These are phyloP conservation scores for Chorisops tibialis DNA, from an alignment of 2,888 invertebrate genomes.

Conservation along the genomic window DNA sequence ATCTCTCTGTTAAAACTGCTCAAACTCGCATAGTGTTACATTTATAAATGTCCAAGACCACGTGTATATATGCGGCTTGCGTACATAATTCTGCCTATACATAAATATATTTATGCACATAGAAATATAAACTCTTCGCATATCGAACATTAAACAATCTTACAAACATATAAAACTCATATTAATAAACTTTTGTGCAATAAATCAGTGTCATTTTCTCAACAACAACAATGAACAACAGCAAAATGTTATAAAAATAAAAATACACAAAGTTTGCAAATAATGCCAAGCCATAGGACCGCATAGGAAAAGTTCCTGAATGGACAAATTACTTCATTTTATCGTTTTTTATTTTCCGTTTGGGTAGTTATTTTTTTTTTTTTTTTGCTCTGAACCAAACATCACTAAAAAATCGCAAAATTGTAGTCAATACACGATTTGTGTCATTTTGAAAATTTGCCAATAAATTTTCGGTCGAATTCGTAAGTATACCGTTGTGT, in stretches of 20 bases:
- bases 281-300: background rate
- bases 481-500: background rate
- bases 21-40: conserved; percentile 29
- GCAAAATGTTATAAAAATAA: too few species aligned
- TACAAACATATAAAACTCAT: conserved; percentile 30
- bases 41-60: conserved; percentile 28
- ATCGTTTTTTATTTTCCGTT: conserved; percentile 16
- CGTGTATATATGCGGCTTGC: conserved; percentile 23
- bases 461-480: conserved; percentile 26
- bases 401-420: conserved; percentile 15
- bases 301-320: conserved; percentile 16
- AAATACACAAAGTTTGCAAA: too few species aligned
- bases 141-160: conserved; percentile 28
- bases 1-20: conserved; percentile 34
- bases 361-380: too few species aligned
- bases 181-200: conserved; percentile 31
- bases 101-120: background rate
- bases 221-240: conserved; percentile 23
- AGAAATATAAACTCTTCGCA: background rate
- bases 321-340: conserved; percentile 19
- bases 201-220: conserved; percentile 31
- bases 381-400: conserved; percentile 9
- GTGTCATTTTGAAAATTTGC: conserved; percentile 27
- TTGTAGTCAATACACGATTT: conserved; percentile 23
- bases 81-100: conserved; percentile 14